Evolutionary conservation across 2,113 vertebrate genomes (phyloP).

Genomic region (Chaenogobius annularis): DNA sequence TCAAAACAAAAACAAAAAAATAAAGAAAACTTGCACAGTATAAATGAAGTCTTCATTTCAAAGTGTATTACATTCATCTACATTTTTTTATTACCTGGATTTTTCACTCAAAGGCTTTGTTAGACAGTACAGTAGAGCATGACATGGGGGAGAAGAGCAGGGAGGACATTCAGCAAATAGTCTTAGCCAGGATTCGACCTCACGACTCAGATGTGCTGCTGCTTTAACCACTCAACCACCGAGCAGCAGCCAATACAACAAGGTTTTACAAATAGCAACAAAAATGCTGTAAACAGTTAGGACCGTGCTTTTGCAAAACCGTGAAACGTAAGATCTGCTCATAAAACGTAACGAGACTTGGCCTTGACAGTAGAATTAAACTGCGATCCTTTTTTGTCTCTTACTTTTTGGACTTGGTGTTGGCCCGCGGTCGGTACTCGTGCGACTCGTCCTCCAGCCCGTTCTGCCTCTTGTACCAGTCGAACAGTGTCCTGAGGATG

Average conservation of each 20-base stretch:
- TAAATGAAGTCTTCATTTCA: too few species aligned
- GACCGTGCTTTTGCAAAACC: neutral
- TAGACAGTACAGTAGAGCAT: too few species aligned
- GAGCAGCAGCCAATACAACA: neutral
- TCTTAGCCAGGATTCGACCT: too few species aligned
- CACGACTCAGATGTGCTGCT: too few species aligned
- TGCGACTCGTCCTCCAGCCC: slow-evolving; percentile 98
- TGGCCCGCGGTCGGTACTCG: slow-evolving; percentile 94
- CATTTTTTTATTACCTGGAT: too few species aligned
- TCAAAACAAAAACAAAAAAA: too few species aligned
- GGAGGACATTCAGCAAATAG: too few species aligned
- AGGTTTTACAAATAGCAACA: neutral
- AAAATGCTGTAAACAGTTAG: neutral
- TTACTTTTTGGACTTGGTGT: slow-evolving; percentile 97
- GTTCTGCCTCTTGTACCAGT: slow-evolving; percentile 99
- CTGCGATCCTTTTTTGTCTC: neutral
- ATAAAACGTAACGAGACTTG: neutral
- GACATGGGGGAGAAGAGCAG: too few species aligned
- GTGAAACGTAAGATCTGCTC: neutral
- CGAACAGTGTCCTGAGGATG: slow-evolving; percentile 93
- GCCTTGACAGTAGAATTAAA: neutral
- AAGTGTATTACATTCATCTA: too few species aligned
- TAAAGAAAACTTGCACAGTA: too few species aligned
- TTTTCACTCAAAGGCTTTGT: too few species aligned
- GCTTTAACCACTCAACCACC: too few species aligned